Conservation (phyloP, 2,888 invertebrate genomes). For the Limulus polyphemus region DNA sequence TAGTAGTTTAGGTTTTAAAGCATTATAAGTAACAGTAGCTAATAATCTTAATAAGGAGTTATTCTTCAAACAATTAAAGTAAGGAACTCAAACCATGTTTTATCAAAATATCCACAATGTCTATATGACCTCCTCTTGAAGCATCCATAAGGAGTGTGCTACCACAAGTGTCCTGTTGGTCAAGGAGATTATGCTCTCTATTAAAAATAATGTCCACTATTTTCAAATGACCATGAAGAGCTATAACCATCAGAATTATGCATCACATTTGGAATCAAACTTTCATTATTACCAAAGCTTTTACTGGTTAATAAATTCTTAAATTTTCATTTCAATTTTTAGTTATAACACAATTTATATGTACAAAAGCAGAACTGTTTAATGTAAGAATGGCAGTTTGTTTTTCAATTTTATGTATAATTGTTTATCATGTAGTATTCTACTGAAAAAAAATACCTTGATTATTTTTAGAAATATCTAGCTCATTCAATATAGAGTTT, state of each 20-base stretch:
- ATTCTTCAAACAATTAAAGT: background rate
- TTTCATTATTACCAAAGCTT: background rate
- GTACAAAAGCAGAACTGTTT: too few species aligned
- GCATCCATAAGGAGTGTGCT: conserved; percentile 50
- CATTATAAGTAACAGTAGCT: background rate
- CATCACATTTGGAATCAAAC: background rate
- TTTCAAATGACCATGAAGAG: conserved; percentile 39
- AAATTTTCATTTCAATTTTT: too few species aligned
- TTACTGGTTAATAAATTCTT: too few species aligned
- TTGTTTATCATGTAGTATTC: too few species aligned
- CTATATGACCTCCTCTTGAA: conserved; percentile 40
- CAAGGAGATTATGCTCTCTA: conserved; percentile 30
- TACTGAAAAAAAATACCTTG: too few species aligned
- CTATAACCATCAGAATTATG: conserved; percentile 30
- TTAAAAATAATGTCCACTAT: conserved; percentile 34
- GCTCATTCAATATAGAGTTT: too few species aligned
- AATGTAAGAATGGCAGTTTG: too few species aligned
- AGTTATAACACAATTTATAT: too few species aligned
- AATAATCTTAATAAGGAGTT: background rate
- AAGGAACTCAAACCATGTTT: conserved; percentile 24
- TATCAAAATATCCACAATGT: conserved; percentile 37
- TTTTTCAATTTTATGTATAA: too few species aligned
- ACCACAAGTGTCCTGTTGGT: conserved; percentile 46
- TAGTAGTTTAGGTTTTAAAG: background rate
- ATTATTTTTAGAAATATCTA: too few species aligned